Percentiles rank a stretch among this genome's conserved stretches.
Evolutionary conservation across 2,888 invertebrate species (phyloP).

Genomic region (Tipula vernalis): DNA sequence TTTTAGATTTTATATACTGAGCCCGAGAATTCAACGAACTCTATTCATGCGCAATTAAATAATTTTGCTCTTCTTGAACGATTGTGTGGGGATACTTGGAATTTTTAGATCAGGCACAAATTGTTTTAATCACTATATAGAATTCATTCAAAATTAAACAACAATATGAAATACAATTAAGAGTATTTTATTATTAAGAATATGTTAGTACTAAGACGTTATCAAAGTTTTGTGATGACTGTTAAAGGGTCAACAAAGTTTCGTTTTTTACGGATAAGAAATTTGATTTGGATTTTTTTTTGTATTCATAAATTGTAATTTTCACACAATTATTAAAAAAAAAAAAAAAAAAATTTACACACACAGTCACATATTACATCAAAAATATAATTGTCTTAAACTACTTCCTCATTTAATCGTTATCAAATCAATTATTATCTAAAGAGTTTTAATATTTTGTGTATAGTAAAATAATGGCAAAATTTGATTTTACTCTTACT

Average conservation of each 20-base stretch:
- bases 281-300: not conserved
- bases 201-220: not conserved
- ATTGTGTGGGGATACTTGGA: not conserved
- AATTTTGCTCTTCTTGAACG: no score
- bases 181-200: not conserved
- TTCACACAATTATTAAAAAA: not conserved
- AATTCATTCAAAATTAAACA: not conserved
- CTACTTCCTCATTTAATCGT: not conserved
- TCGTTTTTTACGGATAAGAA: not conserved
- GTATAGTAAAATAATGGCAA: no score
- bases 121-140: not conserved
- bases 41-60: no score
- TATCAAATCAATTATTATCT: not conserved
- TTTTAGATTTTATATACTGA: not conserved
- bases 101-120: not conserved
- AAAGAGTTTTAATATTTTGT: not conserved
- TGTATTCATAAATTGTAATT: not conserved
- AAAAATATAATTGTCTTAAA: not conserved
- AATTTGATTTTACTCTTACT: not conserved
- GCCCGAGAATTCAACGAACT: no score
- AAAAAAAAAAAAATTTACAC: not conserved
- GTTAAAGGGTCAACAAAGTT: not conserved
- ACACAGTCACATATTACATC: not conserved
- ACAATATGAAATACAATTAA: not conserved
- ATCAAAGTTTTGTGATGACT: not conserved